A percentile compares a stretch with the other conserved stretches of the same genome.
These are phyloP conservation scores for Hyperopisus bebe DNA, from an alignment of 2,113 vertebrate genomes.

Conservation along the genomic window DNA sequence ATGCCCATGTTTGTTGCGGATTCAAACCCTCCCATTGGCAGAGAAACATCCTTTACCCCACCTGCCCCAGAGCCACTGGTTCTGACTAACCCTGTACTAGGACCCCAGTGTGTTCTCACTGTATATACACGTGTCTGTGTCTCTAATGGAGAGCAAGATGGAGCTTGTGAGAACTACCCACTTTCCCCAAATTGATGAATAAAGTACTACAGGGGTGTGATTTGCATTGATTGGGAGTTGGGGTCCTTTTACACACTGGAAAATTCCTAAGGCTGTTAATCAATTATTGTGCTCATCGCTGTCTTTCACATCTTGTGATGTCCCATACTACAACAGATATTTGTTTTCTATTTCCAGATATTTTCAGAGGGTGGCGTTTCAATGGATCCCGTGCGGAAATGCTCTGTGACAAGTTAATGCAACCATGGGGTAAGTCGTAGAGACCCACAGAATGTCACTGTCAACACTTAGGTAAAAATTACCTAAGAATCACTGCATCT, in stretches of 20 bases:
- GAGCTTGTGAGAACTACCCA: neutral
- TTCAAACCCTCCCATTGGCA: neutral
- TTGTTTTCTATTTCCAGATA: constrained; percentile 3
- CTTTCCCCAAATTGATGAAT: neutral
- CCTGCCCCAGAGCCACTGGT: neutral
- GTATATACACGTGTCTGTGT: neutral
- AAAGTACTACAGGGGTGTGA: neutral
- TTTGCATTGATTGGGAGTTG: neutral
- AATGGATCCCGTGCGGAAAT: neutral
- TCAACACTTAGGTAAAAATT: neutral
- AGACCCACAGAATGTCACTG: neutral
- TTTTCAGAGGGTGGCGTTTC: neutral
- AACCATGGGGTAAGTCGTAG: neutral
- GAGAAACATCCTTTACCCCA: neutral
- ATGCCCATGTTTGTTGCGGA: neutral
- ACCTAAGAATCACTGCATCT: neutral
- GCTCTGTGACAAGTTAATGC: neutral
- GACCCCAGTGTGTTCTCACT: neutral
- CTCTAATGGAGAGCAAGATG: neutral
- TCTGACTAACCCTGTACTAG: neutral
- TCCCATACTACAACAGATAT: neutral
- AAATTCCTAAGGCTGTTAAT: neutral
- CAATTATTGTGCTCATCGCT: neutral
- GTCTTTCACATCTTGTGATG: neutral
- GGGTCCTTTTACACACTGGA: neutral